These are phyloP conservation scores for Zaprionus davidi DNA, from an alignment of 1,140 invertebrate genomes.

Conservation along the genomic window DNA sequence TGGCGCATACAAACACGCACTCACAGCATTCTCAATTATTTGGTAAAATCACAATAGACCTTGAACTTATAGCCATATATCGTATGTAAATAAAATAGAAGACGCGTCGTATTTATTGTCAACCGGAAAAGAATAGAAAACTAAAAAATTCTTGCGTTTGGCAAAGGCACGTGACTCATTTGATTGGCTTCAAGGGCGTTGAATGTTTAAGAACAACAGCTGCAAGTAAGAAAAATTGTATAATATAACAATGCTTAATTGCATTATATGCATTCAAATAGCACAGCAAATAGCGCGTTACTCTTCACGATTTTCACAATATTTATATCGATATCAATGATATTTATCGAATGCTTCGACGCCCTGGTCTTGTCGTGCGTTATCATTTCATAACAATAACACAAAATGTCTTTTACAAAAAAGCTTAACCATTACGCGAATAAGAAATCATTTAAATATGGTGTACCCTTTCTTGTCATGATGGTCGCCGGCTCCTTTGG, in stretches of 20 bases:
- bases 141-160: slow-evolving; percentile 34
- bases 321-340: slow-evolving; percentile 16
- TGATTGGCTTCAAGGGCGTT: slow-evolving; percentile 51
- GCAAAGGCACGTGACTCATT: slow-evolving; percentile 38
- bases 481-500: slow-evolving; percentile 89
- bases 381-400: slow-evolving; percentile 55
- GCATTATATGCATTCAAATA: not conserved
- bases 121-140: slow-evolving; percentile 53
- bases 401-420: slow-evolving; percentile 62
- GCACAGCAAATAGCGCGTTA: not conserved
- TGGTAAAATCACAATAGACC: slow-evolving; percentile 21
- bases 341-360: not conserved
- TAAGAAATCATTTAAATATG: slow-evolving; percentile 82
- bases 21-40: slow-evolving; percentile 60
- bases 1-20: slow-evolving; percentile 43
- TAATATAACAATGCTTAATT: not conserved
- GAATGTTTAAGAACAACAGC: slow-evolving; percentile 27
- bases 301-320: not conserved
- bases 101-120: slow-evolving; percentile 29
- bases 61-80: slow-evolving; percentile 67
- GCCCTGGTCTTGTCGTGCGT: slow-evolving; percentile 6
- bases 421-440: slow-evolving; percentile 65
- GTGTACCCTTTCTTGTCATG: slow-evolving; percentile 88
- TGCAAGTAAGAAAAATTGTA: slow-evolving; percentile 25
- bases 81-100: slow-evolving; percentile 54